Evolutionary conservation across 2,113 vertebrate genomes (phyloP), one percentile per base, ranked within the genome.

Genomic region (Hyperoodon ampullatus): DNA sequence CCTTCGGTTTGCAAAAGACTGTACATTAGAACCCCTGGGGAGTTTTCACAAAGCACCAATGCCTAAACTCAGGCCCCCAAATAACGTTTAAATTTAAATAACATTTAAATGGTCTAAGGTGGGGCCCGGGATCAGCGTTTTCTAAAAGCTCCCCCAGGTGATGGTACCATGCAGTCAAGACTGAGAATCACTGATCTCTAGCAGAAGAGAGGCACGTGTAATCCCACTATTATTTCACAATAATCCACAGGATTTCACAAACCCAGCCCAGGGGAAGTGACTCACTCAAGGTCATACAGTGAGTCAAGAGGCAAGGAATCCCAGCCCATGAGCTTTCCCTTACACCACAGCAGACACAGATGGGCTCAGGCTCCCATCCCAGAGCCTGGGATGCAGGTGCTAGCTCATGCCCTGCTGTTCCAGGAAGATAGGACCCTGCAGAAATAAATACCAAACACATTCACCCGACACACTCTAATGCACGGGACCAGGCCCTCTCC

Each of bases 201-300:
- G 53, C 72, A 90, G 47, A 50, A 96, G 8, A 61, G 9, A 93
- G 63, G 78, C n/a, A 66, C 9, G 4, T 78, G 42, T 70, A 81
- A 96, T 91, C 87, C 68, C 24, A 75, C 84, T 61, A 39, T 93
- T 68, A 90, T 33, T 61, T 93, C 35, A 63, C 89, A 82, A 78
- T 90, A 85, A 97, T 91, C 89, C 77, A 68, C 6, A 83, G 28
- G 47, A 87, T 93, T 94, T 96, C 94, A 96, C 42, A 82, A 93
- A 89, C 89, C 55, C 68, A 83, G 19, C 63, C 71, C 50, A 82
- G 42, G n/a, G 28, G 82, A 95, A 95, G 72, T 93, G 91, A 97
- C 93, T 94, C 4, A 75, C 53, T 95, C 85, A 96, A 93, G 82
- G 85, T 93, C 81, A 72, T 24, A 75, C 7, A 7, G 23, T 92